Evolutionary conservation across 2,113 vertebrate species (phyloP).

Genomic region (Acrocephalus kingi): DNA sequence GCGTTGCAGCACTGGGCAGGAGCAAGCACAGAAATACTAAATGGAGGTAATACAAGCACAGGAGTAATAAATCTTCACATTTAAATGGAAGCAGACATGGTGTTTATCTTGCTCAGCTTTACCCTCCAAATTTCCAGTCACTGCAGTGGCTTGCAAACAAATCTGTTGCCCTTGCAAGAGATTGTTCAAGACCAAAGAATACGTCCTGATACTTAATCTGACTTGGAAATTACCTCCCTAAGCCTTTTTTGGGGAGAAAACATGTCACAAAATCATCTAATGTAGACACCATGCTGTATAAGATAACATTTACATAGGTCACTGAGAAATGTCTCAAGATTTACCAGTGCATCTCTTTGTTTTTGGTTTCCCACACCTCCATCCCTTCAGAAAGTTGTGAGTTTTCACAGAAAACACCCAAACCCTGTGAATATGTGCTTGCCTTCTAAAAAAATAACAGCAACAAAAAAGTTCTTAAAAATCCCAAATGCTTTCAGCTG

Average conservation of each 20-base stretch:
- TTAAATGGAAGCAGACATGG: background rate
- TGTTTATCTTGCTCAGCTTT: background rate
- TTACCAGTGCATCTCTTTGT: background rate
- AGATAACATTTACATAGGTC: background rate
- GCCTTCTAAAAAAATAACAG: background rate
- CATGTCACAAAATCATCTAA: background rate
- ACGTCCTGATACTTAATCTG: background rate
- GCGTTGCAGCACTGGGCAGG: background rate
- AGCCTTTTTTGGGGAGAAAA: background rate
- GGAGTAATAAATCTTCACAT: background rate
- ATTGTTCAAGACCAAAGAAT: background rate
- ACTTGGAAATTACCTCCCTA: background rate
- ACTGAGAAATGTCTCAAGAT: background rate
- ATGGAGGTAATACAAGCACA: background rate
- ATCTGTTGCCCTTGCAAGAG: background rate
- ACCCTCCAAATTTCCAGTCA: background rate
- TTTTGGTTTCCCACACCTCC: background rate
- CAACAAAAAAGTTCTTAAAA: background rate
- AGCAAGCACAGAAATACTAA: background rate
- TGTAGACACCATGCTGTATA: background rate
- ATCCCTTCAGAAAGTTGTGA: background rate
- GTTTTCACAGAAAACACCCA: constrained; percentile 13
- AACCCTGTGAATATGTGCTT: background rate
- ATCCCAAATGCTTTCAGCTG: background rate
- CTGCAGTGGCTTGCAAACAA: background rate